Percentiles rank a stretch among this genome's conserved stretches.
These are phyloP conservation scores for Notocelia uddmanniana DNA, from an alignment of 2,888 invertebrate species.

Conservation along the genomic window DNA sequence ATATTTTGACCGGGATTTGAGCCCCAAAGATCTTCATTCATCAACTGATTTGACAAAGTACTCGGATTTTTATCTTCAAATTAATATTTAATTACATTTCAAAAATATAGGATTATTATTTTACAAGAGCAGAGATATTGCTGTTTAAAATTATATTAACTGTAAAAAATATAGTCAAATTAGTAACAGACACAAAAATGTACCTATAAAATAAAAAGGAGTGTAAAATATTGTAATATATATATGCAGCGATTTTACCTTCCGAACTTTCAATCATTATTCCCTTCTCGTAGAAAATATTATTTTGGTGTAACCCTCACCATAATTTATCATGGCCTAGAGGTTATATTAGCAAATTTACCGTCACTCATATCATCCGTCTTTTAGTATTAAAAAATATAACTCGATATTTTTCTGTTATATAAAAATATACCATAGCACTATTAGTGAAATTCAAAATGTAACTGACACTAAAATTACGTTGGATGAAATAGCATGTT, in stretches of 20 bases:
- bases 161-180: too few relatives aligned
- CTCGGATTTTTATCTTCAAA: too few relatives aligned
- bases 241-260: slow-evolving; percentile 23
- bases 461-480: slow-evolving; percentile 14
- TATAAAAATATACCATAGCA: slow-evolving; percentile 25
- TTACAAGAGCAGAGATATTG: too few relatives aligned
- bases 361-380: slow-evolving; percentile 70
- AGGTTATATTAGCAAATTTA: slow-evolving; percentile 48
- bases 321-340: slow-evolving; percentile 53
- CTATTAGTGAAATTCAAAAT: slow-evolving; percentile 22
- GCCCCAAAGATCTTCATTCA: too few relatives aligned
- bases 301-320: slow-evolving; percentile 22
- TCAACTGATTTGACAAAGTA: too few relatives aligned
- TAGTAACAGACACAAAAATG: too few relatives aligned
- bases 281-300: slow-evolving; percentile 12
- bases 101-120: too few relatives aligned
- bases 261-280: neutral
- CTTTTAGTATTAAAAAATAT: slow-evolving; percentile 52
- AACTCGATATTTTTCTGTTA: slow-evolving; percentile 40
- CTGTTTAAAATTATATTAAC: too few relatives aligned
- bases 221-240: too few relatives aligned
- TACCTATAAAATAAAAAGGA: too few relatives aligned
- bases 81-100: too few relatives aligned
- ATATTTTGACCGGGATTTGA: too few relatives aligned
- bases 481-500: slow-evolving; percentile 13